Conservation (phyloP, 2,797 vertebrate species). For the Sibirionetta formosa region DNA sequence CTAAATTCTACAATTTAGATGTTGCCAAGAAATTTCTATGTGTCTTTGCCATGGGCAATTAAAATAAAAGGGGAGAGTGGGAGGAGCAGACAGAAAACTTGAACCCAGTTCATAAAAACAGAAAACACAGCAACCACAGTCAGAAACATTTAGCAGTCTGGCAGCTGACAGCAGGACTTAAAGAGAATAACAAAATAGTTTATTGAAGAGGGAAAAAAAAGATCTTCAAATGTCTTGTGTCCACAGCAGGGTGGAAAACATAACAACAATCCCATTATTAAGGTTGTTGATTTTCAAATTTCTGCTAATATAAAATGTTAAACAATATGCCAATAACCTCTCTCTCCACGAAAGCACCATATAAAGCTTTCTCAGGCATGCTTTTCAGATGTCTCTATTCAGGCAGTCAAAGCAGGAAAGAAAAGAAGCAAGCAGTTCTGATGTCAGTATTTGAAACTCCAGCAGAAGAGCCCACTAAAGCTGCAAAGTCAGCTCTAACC, state of each 20-base stretch:
- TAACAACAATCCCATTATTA: constrained; percentile 31
- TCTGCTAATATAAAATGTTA: constrained; percentile 29
- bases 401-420: neutral
- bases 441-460: neutral
- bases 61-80: neutral
- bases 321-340: neutral
- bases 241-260: constrained; percentile 61
- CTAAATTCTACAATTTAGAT: constrained; percentile 62
- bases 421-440: neutral
- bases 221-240: constrained; percentile 52
- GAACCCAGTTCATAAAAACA: constrained; percentile 69
- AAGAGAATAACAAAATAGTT: constrained; percentile 74
- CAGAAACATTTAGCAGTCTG: constrained; percentile 69
- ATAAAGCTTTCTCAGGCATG: constrained; percentile 25
- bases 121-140: constrained; percentile 71
- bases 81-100: neutral
- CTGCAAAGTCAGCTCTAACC: neutral
- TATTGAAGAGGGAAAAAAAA: constrained; percentile 21
- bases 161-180: constrained; percentile 57
- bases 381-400: constrained; percentile 34
- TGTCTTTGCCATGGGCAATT: constrained; percentile 68
- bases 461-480: neutral
- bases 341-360: neutral
- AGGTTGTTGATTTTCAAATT: neutral
- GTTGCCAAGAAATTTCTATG: constrained; percentile 78